Base-by-base conservation (phyloP, 1,140 invertebrate species). In the Zaprionus vittiger region DNA sequence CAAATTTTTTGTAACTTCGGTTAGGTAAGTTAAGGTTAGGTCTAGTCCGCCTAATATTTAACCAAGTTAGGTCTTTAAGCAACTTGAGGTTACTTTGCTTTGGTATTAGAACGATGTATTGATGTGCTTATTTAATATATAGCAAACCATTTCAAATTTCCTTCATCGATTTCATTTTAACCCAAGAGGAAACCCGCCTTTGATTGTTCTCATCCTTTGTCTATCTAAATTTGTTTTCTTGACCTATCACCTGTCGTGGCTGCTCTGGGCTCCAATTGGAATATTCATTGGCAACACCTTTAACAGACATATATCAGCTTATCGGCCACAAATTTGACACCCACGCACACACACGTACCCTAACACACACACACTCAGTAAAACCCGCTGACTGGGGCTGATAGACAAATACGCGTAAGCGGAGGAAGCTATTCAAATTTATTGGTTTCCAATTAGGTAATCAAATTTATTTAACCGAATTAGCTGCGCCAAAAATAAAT, bases 371-470 rank as follows among this genome's bases (percentile, higher is more conserved):
- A 2, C 1, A 28, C 26, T 2, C 24, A 41, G 3, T 12, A 1
- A 31, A 4, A 63, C 26, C n/a, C 24, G 12, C 59, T 5, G 7
- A 57, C 24, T 34, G 22, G 28, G 11, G 34, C n/a, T 44, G 41
- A 47, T 44, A 65, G 54, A 64, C 70, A 82, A 80, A 87, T 78
- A 73, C 54, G 54, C 20, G 26, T 11, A n/a, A 44, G 37, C 61
- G 34, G 49, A 60, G 60, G 63, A 55, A 78, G 81, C 84, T 79
- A 70, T 81, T 75, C 57, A 76, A 87, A 87, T 89, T 90, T 83
- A 87, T 87, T 89, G 84, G 81, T 76, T 82, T 87, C 85, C 84
- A 87, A 87, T 87, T 87, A 87, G 78, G 71, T 77, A 81, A 90
- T 79, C 81, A 84, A 87, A 87, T 87, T 84, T 87, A 80, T 77